Evolutionary conservation across 1,140 invertebrate genomes (phyloP).

Genomic region (Apis cerana): DNA sequence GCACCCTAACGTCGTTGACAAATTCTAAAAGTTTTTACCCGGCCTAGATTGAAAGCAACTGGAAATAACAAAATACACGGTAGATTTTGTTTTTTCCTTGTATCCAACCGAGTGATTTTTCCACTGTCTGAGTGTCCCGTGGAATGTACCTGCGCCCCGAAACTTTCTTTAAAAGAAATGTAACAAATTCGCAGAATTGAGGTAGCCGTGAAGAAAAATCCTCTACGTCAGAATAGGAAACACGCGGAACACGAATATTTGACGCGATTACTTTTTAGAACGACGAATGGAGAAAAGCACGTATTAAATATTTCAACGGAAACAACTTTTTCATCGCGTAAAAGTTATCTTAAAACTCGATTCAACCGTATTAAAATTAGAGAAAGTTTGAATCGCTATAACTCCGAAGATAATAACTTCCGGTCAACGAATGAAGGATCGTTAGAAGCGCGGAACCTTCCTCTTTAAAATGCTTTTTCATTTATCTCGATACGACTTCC

Average conservation of each 20-base stretch:
- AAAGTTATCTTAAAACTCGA: too few relatives aligned
- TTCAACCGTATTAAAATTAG: too few relatives aligned
- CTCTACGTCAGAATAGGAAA: background rate
- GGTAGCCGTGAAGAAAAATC: conserved; percentile 16
- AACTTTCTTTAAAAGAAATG: conserved; percentile 14
- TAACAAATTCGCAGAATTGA: conserved; percentile 38
- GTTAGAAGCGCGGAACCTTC: too few relatives aligned
- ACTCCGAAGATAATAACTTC: too few relatives aligned
- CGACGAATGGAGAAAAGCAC: background rate
- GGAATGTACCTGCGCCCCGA: conserved; percentile 4
- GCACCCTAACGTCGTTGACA: conserved; percentile 9
- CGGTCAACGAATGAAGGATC: too few relatives aligned
- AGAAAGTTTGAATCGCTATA: too few relatives aligned
- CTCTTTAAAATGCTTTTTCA: too few relatives aligned
- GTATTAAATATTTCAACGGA: too few relatives aligned
- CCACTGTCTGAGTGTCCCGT: conserved; percentile 18
- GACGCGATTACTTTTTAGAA: conserved; percentile 9
- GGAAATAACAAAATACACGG: conserved; percentile 13
- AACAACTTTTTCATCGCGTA: background rate
- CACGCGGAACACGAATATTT: conserved; percentile 5
- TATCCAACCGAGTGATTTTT: conserved; percentile 34
- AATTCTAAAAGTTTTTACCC: conserved; percentile 26
- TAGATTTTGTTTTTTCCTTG: background rate
- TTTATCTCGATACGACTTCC: too few relatives aligned
- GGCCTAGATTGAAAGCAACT: conserved; percentile 29